A percentile compares a stretch with the other conserved stretches of the same genome.
These are phyloP conservation scores for Trinorchestia longiramus DNA, from an alignment of 1,140 invertebrate species.

Conservation along the genomic window DNA sequence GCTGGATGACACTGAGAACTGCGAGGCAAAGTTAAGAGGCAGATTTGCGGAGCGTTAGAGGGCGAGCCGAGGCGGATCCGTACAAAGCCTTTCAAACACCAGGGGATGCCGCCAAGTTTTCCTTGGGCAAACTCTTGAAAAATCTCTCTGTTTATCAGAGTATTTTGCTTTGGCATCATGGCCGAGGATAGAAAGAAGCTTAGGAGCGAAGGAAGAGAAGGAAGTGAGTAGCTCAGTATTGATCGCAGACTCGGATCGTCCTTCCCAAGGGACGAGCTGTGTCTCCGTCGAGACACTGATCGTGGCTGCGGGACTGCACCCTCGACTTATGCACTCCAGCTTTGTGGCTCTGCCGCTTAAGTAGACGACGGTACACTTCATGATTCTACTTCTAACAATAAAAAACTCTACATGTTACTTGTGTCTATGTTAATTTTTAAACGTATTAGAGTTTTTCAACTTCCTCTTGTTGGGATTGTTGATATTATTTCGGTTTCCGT, in stretches of 20 bases:
- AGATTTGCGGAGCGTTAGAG: conserved; percentile 32
- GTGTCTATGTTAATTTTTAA: neutral
- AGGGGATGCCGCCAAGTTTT: neutral
- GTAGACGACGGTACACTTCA: neutral
- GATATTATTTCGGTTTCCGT: no score
- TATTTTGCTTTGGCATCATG: conserved; percentile 8
- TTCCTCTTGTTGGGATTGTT: no score
- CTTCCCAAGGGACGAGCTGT: neutral
- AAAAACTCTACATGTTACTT: neutral
- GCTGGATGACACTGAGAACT: conserved; percentile 53
- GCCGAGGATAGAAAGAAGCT: conserved; percentile 21
- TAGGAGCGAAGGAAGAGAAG: neutral
- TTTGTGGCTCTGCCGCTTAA: neutral
- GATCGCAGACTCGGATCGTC: conserved; percentile 22
- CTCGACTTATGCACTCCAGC: neutral
- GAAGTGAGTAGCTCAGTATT: conserved; percentile 38
- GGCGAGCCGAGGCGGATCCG: neutral
- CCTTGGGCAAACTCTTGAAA: neutral
- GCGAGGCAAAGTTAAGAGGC: conserved; percentile 24
- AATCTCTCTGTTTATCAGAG: conserved; percentile 15
- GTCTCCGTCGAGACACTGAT: neutral
- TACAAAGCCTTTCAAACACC: conserved; percentile 27
- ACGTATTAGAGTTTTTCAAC: neutral
- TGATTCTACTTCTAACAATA: neutral
- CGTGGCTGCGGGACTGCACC: neutral